Evolutionary conservation across 2,797 vertebrate genomes (phyloP).

Genomic region (Pterois miles): DNA sequence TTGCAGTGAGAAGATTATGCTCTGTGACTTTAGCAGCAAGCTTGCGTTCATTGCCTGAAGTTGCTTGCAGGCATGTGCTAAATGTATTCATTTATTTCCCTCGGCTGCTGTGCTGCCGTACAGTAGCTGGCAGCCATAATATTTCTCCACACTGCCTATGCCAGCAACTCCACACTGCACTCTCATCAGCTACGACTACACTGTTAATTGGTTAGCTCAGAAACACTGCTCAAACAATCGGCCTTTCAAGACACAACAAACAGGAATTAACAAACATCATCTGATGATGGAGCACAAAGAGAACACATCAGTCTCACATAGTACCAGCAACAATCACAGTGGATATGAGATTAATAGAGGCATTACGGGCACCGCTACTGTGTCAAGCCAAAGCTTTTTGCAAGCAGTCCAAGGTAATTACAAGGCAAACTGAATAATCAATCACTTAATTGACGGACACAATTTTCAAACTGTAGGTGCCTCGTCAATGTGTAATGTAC

Average conservation of each 20-base stretch:
- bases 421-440: not conserved
- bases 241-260: constrained; percentile 23
- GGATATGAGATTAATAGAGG: constrained; percentile 26
- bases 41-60: not conserved
- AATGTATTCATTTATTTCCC: not conserved
- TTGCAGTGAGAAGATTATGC: not conserved
- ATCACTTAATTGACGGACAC: not conserved
- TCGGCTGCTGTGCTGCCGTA: not conserved
- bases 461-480: not conserved
- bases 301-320: constrained; percentile 15
- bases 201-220: constrained; percentile 15
- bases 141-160: not conserved
- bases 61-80: not conserved
- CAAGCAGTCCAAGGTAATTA: constrained; percentile 13
- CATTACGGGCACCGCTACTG: constrained; percentile 7
- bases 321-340: constrained; percentile 9
- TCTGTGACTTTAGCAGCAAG: not conserved
- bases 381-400: constrained; percentile 17
- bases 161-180: not conserved
- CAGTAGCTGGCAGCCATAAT: not conserved
- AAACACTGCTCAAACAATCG: constrained; percentile 19
- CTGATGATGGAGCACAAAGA: not conserved
- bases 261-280: constrained; percentile 33
- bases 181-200: constrained; percentile 1
- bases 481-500: not conserved